phyloP scores from a whole-genome alignment of 1,140 invertebrate species.

The Telenomus remus region DNA sequence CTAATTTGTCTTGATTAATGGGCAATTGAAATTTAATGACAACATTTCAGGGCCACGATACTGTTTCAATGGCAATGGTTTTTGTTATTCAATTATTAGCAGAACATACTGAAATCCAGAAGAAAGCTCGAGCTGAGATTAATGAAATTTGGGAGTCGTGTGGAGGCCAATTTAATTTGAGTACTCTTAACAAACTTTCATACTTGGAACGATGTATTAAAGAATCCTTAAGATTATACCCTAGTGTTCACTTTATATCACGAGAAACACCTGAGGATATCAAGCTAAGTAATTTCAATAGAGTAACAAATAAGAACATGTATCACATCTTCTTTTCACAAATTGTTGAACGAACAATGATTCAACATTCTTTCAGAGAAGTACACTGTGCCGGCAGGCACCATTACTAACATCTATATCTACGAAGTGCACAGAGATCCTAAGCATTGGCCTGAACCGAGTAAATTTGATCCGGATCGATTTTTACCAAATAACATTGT shows the following conservation, averaged over 20 bases:
- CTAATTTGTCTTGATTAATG: too few relatives aligned
- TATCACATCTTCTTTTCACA: too few relatives aligned
- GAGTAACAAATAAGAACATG: too few relatives aligned
- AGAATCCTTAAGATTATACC: conserved; percentile 78
- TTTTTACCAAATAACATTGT: conserved; percentile 78
- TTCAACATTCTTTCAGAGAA: too few relatives aligned
- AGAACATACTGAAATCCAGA: conserved; percentile 77
- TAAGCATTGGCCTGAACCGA: conserved; percentile 83
- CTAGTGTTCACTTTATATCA: conserved; percentile 78
- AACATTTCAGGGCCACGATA: conserved; percentile 81
- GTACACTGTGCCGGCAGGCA: conserved; percentile 67
- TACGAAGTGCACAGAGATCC: conserved; percentile 81
- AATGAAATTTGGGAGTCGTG: conserved; percentile 40
- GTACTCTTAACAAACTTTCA: conserved; percentile 39
- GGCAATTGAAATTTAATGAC: too few relatives aligned
- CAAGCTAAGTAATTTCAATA: conserved; percentile 48
- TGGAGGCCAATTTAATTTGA: conserved; percentile 39
- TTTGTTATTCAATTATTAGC: conserved; percentile 80
- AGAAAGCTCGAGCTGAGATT: conserved; percentile 56
- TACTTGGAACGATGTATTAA: conserved; percentile 81
- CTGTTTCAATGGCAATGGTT: conserved; percentile 79
- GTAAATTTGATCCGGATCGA: conserved; percentile 85
- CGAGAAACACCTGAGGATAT: conserved; percentile 57
- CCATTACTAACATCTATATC: conserved; percentile 73
- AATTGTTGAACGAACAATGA: too few relatives aligned